A percentile compares a stretch with the other conserved stretches of the same genome.
Conservation (phyloP, 2,113 vertebrate species). For the Atrichornis clamosus region DNA sequence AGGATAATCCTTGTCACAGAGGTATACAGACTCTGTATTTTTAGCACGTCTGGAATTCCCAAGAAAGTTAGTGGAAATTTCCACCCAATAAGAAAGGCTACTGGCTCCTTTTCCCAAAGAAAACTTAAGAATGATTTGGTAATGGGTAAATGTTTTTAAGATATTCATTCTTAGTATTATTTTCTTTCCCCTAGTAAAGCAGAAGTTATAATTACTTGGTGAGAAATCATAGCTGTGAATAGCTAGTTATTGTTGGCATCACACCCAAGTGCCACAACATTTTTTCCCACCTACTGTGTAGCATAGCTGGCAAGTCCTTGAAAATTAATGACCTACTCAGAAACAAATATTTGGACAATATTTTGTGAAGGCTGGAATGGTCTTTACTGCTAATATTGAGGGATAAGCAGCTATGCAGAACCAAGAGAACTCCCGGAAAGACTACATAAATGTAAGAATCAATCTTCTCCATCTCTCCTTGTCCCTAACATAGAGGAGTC, state of each 20-base stretch:
- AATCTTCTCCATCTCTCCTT: neutral
- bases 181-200: neutral
- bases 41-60: neutral
- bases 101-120: neutral
- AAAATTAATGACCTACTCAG: slow-evolving; percentile 3
- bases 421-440: neutral
- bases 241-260: slow-evolving; percentile 39
- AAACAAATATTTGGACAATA: neutral
- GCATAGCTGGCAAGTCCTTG: neutral
- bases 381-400: neutral
- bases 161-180: neutral
- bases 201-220: slow-evolving; percentile 27
- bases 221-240: slow-evolving; percentile 34
- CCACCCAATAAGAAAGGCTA: neutral
- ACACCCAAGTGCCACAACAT: neutral
- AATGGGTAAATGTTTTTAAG: neutral
- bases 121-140: neutral
- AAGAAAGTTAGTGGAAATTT: neutral
- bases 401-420: neutral
- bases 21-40: neutral
- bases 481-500: neutral
- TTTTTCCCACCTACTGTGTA: slow-evolving; percentile 27
- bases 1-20: neutral
- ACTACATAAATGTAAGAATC: neutral
- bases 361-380: neutral